Evolutionary conservation across 1,140 invertebrate species (phyloP).

Genomic region (Branchinecta lynchi): DNA sequence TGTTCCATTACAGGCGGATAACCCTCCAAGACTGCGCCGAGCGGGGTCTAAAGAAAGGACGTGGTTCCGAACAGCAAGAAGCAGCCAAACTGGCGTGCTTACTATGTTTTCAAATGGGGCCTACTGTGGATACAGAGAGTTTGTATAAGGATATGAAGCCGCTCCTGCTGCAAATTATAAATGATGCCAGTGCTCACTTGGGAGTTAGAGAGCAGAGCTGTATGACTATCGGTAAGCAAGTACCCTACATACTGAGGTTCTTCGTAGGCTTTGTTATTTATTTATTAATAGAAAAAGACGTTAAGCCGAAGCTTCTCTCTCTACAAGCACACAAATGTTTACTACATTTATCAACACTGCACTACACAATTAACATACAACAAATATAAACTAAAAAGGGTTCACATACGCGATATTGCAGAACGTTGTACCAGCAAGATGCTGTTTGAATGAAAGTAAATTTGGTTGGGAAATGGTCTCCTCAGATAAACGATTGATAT

Average conservation of each 20-base stretch:
- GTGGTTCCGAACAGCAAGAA: slow-evolving; percentile 55
- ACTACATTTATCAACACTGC: no score
- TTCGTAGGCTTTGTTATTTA: slow-evolving; percentile 24
- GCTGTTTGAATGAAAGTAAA: no score
- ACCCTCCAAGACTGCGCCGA: slow-evolving; percentile 67
- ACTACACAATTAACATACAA: no score
- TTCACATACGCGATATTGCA: no score
- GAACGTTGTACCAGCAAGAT: no score
- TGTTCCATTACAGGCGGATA: slow-evolving; percentile 39
- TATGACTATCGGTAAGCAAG: background rate
- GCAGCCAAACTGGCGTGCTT: slow-evolving; percentile 61
- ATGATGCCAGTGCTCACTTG: slow-evolving; percentile 42
- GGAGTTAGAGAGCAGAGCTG: slow-evolving; percentile 34
- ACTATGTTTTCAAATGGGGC: slow-evolving; percentile 65
- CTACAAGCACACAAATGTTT: no score
- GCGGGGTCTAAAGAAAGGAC: slow-evolving; percentile 60
- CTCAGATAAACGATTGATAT: no score
- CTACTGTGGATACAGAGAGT: slow-evolving; percentile 42
- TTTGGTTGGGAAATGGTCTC: no score
- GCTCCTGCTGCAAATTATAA: slow-evolving; percentile 39
- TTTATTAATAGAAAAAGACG: no score
- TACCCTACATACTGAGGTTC: background rate
- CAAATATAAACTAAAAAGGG: no score
- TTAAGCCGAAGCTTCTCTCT: no score
- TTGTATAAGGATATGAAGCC: slow-evolving; percentile 43